Conservation (phyloP, 2,888 invertebrate genomes). For the Ectemnius lituratus region DNA sequence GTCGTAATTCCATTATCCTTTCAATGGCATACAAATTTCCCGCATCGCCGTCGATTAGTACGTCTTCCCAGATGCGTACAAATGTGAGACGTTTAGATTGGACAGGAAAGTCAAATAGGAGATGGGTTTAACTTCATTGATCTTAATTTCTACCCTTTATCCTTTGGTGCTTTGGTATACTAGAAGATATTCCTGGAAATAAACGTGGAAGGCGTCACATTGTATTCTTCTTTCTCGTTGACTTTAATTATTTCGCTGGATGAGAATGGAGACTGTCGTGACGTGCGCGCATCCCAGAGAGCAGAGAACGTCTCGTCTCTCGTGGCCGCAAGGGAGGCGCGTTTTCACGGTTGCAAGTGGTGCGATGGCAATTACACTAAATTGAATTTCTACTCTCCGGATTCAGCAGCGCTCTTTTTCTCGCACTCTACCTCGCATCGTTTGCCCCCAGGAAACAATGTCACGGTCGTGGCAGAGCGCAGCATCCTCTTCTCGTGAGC, state of each 20-base stretch:
- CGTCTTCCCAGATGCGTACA: not conserved
- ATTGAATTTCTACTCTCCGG: constrained; percentile 4
- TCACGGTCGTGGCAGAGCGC: constrained; percentile 42
- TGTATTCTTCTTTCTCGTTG: constrained; percentile 9
- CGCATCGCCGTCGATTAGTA: not conserved
- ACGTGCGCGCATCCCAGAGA: too few species aligned
- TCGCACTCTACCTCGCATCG: constrained; percentile 3
- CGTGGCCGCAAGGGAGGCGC: too few species aligned
- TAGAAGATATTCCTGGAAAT: not conserved
- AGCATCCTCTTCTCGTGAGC: not conserved
- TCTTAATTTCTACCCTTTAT: not conserved
- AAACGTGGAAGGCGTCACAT: constrained; percentile 5
- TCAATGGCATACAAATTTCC: constrained; percentile 39
- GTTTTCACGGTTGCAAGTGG: too few species aligned
- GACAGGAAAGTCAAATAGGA: constrained; percentile 9
- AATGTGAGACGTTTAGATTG: constrained; percentile 8
- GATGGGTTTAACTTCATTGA: constrained; percentile 25
- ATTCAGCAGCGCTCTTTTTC: not conserved
- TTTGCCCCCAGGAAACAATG: constrained; percentile 35
- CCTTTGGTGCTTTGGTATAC: too few species aligned
- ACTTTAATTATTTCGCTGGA: not conserved
- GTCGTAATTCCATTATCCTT: constrained; percentile 65
- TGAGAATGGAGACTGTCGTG: too few species aligned
- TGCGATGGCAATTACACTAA: not conserved
- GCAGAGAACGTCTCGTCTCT: too few species aligned